phyloP scores from a whole-genome alignment of 1,140 invertebrate genomes.

The Trachymyrmex cornetzi region DNA sequence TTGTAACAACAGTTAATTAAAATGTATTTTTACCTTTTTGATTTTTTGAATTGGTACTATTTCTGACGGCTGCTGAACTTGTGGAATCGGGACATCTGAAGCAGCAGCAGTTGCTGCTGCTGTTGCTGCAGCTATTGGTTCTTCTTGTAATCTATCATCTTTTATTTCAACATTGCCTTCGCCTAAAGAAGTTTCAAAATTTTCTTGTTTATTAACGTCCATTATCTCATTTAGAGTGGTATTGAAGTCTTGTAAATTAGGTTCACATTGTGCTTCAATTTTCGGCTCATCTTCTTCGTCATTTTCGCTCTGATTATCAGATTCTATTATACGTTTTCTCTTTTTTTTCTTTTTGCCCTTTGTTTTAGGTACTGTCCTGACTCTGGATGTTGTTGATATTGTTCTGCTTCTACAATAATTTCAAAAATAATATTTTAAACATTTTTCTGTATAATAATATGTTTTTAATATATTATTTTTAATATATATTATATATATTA shows the following conservation, averaged over 20 bases:
- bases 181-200: conserved; percentile 42
- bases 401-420: conserved; percentile 80
- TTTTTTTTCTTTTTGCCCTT: conserved; percentile 87
- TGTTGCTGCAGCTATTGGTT: background rate
- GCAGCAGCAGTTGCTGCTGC: background rate
- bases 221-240: conserved; percentile 41
- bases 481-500: conserved; percentile 9
- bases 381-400: conserved; percentile 76
- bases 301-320: conserved; percentile 85
- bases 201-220: conserved; percentile 39
- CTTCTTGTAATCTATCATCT: conserved; percentile 17
- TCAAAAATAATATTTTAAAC: conserved; percentile 14
- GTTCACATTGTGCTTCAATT: conserved; percentile 51
- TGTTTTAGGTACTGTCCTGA: conserved; percentile 79
- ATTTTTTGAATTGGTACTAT: conserved; percentile 80
- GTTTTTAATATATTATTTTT: conserved; percentile 23
- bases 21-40: conserved; percentile 78
- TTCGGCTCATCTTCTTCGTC: conserved; percentile 81
- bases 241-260: conserved; percentile 32
- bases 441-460: background rate
- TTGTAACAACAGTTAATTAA: conserved; percentile 15
- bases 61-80: conserved; percentile 32
- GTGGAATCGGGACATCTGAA: conserved; percentile 35
- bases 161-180: conserved; percentile 56
- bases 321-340: conserved; percentile 85